Conservation (phyloP, 2,888 invertebrate genomes). For the Pegoplata infirma region DNA sequence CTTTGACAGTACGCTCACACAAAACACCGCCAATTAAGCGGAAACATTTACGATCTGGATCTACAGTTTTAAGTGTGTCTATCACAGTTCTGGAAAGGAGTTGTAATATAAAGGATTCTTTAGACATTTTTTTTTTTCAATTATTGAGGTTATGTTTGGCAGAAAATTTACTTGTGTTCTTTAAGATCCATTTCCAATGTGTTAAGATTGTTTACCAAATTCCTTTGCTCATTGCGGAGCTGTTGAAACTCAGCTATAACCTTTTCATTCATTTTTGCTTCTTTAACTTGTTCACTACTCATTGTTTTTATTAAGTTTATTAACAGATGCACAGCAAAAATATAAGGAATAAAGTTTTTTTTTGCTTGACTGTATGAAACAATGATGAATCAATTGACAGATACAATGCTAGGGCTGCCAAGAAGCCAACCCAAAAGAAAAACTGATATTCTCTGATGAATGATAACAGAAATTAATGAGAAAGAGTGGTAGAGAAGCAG, state of each 20-base stretch:
- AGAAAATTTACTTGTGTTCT: constrained; percentile 92
- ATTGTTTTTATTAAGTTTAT: constrained; percentile 66
- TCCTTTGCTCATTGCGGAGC: constrained; percentile 91
- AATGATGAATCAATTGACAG: constrained; percentile 53
- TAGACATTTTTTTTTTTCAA: constrained; percentile 23
- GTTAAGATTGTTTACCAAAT: constrained; percentile 90
- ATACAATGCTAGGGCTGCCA: constrained; percentile 16
- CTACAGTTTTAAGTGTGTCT: constrained; percentile 92
- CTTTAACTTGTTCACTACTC: constrained; percentile 75
- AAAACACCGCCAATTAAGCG: constrained; percentile 96
- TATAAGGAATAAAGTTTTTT: neutral
- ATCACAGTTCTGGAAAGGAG: constrained; percentile 89
- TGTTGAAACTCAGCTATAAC: constrained; percentile 92
- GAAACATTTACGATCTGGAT: constrained; percentile 91
- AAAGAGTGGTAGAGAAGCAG: too few relatives aligned
- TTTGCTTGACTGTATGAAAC: constrained; percentile 22
- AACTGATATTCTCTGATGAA: too few relatives aligned
- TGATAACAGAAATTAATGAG: too few relatives aligned
- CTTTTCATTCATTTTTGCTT: constrained; percentile 82
- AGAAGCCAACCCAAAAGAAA: too few relatives aligned
- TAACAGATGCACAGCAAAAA: constrained; percentile 53
- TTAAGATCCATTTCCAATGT: constrained; percentile 96
- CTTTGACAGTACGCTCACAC: constrained; percentile 94
- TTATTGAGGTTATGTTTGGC: constrained; percentile 68
- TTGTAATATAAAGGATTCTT: too few relatives aligned